These are phyloP conservation scores for Drosophila rufa DNA, from an alignment of 1,140 invertebrate species.

Conservation along the genomic window DNA sequence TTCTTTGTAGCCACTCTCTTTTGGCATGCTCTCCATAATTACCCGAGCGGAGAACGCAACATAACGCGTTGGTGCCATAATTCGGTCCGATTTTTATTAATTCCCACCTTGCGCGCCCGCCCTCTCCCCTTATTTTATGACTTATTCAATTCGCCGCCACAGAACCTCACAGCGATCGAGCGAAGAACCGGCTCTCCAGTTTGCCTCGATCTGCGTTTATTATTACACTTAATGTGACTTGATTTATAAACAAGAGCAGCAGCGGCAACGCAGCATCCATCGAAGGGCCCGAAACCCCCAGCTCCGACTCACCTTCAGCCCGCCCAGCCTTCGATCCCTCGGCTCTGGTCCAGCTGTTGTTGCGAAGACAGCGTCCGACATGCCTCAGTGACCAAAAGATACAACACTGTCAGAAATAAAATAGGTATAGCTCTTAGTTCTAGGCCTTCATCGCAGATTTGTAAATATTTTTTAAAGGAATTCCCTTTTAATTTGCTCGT, in stretches of 20 bases:
- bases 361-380: constrained; percentile 38
- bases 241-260: constrained; percentile 79
- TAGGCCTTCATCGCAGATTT: neutral
- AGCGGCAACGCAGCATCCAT: constrained; percentile 38
- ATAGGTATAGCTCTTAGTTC: neutral
- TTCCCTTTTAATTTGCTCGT: too few species aligned
- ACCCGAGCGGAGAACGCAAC: constrained; percentile 30
- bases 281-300: constrained; percentile 30
- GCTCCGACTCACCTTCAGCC: constrained; percentile 13
- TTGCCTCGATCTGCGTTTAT: constrained; percentile 70
- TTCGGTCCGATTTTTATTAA: constrained; percentile 60
- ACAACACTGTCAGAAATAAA: constrained; percentile 12
- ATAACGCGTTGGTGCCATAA: constrained; percentile 27
- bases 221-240: constrained; percentile 84
- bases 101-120: constrained; percentile 30
- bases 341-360: constrained; percentile 28
- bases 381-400: constrained; percentile 54
- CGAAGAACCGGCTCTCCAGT: constrained; percentile 46
- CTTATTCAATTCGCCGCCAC: constrained; percentile 69
- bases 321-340: constrained; percentile 8
- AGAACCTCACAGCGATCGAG: constrained; percentile 21
- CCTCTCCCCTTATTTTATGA: constrained; percentile 55
- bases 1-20: constrained; percentile 45
- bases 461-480: too few species aligned
- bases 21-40: constrained; percentile 65